Conservation (phyloP, 23 tunicate species). For the Trididemnum clinides region DNA sequence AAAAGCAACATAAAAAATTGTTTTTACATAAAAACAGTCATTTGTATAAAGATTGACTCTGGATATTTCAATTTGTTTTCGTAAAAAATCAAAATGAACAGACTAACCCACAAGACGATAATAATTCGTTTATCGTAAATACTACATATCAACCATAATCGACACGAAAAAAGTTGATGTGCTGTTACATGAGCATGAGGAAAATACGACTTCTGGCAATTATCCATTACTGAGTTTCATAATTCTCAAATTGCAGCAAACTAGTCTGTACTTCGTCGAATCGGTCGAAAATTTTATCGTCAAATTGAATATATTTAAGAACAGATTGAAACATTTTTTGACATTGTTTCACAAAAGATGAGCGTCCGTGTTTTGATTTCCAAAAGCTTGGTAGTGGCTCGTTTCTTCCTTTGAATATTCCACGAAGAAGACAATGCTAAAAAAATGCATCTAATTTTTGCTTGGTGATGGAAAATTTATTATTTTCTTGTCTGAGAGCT, state of each 20-base stretch:
- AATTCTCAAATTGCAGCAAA: too few species aligned
- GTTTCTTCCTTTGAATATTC: too few species aligned
- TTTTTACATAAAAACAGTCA: slow-evolving; percentile 11
- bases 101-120: not conserved
- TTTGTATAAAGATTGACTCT: slow-evolving; percentile 17
- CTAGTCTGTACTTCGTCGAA: slow-evolving; percentile 8
- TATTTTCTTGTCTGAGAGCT: slow-evolving; percentile 22
- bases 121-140: not conserved
- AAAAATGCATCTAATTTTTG: slow-evolving; percentile 10
- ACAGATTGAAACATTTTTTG: slow-evolving; percentile 27
- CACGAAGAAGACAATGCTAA: slow-evolving; percentile 11
- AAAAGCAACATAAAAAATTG: not conserved
- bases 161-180: not conserved
- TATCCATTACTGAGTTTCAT: slow-evolving; percentile 19
- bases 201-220: too few species aligned
- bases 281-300: not conserved
- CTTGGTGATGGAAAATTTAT: not conserved
- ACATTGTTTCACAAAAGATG: slow-evolving; percentile 36
- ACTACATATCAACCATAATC: not conserved
- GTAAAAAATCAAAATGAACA: too few species aligned
- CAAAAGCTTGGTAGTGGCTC: too few species aligned
- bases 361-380: slow-evolving; percentile 19
- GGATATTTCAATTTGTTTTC: too few species aligned
- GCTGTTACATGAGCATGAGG: not conserved
- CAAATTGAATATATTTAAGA: slow-evolving; percentile 1